phyloP scores from a whole-genome alignment of 2,113 vertebrate genomes.

The Cololabis saira region DNA sequence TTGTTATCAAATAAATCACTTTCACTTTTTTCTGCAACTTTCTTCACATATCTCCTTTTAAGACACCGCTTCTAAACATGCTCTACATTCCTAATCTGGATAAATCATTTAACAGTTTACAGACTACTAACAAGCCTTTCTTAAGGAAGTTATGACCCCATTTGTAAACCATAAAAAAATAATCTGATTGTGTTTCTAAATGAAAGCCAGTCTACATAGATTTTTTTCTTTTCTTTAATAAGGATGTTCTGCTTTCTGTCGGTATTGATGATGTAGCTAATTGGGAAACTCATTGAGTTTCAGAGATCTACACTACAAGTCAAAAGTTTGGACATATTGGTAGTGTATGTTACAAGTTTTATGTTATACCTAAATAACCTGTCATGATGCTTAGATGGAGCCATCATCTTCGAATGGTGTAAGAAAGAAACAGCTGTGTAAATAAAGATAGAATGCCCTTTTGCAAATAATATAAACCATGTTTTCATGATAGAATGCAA shows the following conservation, averaged over 20 bases:
- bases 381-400: too few relatives aligned
- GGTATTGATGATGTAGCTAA: constrained; percentile 8
- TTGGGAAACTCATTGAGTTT: neutral
- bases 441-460: too few relatives aligned
- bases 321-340: too few relatives aligned
- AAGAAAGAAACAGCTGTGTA: too few relatives aligned
- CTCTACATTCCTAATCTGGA: constrained; percentile 42
- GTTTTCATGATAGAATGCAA: too few relatives aligned
- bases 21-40: constrained; percentile 46
- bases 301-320: too few relatives aligned
- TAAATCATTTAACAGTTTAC: constrained; percentile 40
- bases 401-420: too few relatives aligned
- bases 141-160: constrained; percentile 34
- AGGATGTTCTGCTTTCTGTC: neutral
- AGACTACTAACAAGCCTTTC: constrained; percentile 43
- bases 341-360: too few relatives aligned
- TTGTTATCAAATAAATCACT: constrained; percentile 59
- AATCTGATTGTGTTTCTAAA: neutral
- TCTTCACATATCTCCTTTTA: constrained; percentile 50
- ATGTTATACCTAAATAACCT: too few relatives aligned
- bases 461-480: too few relatives aligned
- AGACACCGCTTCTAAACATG: constrained; percentile 37
- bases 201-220: neutral
- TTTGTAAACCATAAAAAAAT: constrained; percentile 29
- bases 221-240: constrained; percentile 5